Evolutionary conservation across 2,797 vertebrate genomes (phyloP), one percentile per base, ranked within the genome.

Genomic region (Smutsia gigantea): DNA sequence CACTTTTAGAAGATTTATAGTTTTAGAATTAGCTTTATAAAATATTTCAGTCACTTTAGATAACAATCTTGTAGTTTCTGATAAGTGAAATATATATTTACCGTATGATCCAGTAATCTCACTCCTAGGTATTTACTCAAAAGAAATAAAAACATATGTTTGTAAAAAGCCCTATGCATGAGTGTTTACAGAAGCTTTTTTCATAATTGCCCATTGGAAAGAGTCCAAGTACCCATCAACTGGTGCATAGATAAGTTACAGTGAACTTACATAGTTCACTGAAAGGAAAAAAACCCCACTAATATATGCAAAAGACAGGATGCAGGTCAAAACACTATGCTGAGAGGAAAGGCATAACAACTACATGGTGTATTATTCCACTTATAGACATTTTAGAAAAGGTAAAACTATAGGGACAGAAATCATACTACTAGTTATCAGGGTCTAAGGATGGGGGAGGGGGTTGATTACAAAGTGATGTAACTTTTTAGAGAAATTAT

Each of bases 311-410:
- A 71, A 25, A 12, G 46, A 29, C 17, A 57, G 19, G 37, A 74
- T 5, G 37, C 13, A 69, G 42, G 18, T 93, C 17, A 55, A 94
- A 77, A 92, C 29, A 86, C 49, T 53, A 61, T n/a, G 27, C 3
- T 46, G 39, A 66, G 2, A 10, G 2, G 31, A 53, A 72, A 74
- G 19, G 4, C 19, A 88, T 10, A 87, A 75, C 34, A 34, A 4
- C 19, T 53, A 55, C 15, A 0, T n/a, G 14, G 9, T 46, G 10
- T 63, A n/a, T 59, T 37, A 39, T 55, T 75, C 18, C 25, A 86
- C 49, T 92, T 71, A 82, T 13, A 46, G 55, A 92, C 25, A 77
- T 61, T 82, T 81, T 78, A 55, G 64, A 89, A 93, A 78, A 79
- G 4, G 29, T 83, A 71, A 49, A 92, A 51, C 42, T 31, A 7